phyloP scores from a whole-genome alignment of 2,888 invertebrate species.

The Folsomia manolachei region DNA sequence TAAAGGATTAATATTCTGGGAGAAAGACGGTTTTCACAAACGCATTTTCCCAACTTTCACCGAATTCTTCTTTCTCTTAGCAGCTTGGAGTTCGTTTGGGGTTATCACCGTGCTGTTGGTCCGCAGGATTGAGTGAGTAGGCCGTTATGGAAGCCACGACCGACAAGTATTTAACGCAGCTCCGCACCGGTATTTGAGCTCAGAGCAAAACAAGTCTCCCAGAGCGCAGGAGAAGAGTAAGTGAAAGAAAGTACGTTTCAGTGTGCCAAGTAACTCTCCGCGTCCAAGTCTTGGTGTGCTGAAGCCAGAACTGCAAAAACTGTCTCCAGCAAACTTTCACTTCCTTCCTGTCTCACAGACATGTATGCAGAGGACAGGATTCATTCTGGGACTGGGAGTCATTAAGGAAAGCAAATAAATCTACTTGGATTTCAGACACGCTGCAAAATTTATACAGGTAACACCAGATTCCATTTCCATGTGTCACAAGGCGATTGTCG shows the following conservation, averaged over 20 bases:
- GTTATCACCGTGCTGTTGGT: neutral
- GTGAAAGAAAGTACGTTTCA: neutral
- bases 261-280: neutral
- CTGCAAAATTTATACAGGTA: no score
- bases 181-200: neutral
- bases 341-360: neutral
- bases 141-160: neutral
- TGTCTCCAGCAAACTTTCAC: neutral
- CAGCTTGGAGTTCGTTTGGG: no score
- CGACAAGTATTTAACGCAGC: neutral
- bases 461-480: no score
- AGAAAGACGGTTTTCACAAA: no score
- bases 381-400: no score
- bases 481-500: no score
- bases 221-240: neutral
- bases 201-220: neutral
- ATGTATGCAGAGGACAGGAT: neutral
- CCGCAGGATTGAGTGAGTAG: neutral
- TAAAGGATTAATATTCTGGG: no score
- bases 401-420: neutral
- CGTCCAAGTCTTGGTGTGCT: neutral
- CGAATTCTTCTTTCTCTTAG: no score
- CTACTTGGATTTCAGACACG: neutral
- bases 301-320: neutral
- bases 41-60: no score